phyloP scores from a whole-genome alignment of 2,113 vertebrate genomes.

The Lepisosteus osseus region DNA sequence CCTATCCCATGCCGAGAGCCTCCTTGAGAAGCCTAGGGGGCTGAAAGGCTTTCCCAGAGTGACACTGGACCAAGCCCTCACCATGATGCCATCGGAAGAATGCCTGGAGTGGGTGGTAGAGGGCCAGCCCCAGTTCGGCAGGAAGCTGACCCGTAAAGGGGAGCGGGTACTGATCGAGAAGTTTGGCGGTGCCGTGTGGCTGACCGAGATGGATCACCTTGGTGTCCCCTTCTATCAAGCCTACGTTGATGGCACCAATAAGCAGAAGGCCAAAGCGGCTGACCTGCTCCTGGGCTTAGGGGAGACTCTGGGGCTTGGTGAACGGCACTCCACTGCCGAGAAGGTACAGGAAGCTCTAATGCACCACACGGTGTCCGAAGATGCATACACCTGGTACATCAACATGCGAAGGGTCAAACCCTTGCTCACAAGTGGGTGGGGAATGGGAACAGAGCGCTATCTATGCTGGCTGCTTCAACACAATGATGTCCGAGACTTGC shows the following conservation, averaged over 20 bases:
- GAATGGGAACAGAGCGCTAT: constrained; percentile 71
- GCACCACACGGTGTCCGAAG: no score
- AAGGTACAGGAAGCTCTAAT: no score
- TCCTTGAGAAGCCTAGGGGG: constrained; percentile 51
- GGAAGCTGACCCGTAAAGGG: constrained; percentile 70
- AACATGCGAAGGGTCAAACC: constrained; percentile 60
- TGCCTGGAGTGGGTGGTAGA: constrained; percentile 69
- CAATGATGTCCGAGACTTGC: constrained; percentile 64
- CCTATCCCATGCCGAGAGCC: constrained; percentile 48
- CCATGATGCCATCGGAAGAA: constrained; percentile 63
- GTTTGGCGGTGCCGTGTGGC: constrained; percentile 64
- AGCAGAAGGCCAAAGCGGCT: constrained; percentile 66
- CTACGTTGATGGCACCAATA: constrained; percentile 56
- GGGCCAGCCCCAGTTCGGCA: constrained; percentile 62
- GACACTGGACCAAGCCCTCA: constrained; percentile 61
- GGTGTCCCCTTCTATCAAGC: constrained; percentile 73
- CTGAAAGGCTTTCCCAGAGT: constrained; percentile 54
- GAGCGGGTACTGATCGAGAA: constrained; percentile 62
- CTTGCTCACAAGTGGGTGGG: constrained; percentile 70
- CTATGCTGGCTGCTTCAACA: constrained; percentile 72
- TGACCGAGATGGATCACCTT: constrained; percentile 73
- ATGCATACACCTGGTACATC: constrained; percentile 70
- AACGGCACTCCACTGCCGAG: no score
- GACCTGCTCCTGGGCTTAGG: no score
- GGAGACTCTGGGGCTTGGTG: no score